phyloP scores from a whole-genome alignment of 2,797 vertebrate species.

The Taeniopygia guttata region DNA sequence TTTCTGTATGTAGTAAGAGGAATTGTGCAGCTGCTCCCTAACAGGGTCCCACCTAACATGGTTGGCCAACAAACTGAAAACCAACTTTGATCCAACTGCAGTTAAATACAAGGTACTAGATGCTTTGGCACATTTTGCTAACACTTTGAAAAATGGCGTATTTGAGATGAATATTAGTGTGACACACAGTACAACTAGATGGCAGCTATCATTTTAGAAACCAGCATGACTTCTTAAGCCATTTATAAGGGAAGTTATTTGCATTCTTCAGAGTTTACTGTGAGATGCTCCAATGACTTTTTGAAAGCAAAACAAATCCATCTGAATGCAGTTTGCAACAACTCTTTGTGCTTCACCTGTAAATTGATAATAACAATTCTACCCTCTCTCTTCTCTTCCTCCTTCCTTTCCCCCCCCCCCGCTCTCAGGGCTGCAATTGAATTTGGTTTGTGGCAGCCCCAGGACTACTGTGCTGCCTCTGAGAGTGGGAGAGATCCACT shows the following conservation, averaged over 20 bases:
- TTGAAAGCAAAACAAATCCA: neutral
- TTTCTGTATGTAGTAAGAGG: neutral
- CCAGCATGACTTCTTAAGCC: neutral
- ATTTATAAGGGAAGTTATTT: neutral
- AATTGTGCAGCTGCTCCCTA: neutral
- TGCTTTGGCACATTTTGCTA: neutral
- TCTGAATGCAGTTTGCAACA: neutral
- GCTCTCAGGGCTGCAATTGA: neutral
- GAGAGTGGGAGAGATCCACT: fast-evolving
- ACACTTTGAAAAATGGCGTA: neutral
- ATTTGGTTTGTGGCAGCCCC: neutral
- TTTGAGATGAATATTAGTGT: neutral
- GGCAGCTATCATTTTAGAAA: neutral
- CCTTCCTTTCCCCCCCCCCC: neutral
- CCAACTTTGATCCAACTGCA: neutral
- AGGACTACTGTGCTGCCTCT: neutral
- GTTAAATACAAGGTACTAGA: neutral
- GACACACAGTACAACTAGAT: neutral
- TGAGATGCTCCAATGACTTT: neutral
- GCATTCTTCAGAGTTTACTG: neutral
- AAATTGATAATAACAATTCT: neutral
- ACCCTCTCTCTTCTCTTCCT: neutral
- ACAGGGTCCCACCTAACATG: neutral
- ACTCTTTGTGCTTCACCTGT: neutral
- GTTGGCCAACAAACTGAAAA: neutral